Evolutionary conservation across 2,888 invertebrate genomes (phyloP), one percentile per base, ranked within the genome.

Genomic region (Trachelus iudaicus): DNA sequence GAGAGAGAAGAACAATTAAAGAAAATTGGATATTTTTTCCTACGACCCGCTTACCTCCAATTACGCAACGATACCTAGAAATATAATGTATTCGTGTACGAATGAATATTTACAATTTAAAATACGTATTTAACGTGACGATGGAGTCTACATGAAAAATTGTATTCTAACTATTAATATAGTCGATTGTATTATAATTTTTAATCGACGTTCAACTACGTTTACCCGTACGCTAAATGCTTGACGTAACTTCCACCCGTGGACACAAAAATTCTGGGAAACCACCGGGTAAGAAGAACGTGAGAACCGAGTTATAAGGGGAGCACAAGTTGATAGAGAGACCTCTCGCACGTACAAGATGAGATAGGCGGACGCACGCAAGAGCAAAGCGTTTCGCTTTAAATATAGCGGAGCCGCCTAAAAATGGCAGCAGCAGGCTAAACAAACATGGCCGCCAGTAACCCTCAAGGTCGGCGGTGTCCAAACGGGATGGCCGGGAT

Each of bases 381-480:
- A 23, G 15, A 56, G 56, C 56, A 56, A 56, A 56, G 56, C 23
- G 56, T 56, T 77, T 74, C 71, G 73, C 34, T 83, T 82, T 81
- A 83, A 82, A 83, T 80, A 81, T 82, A 77, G 79, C 81, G 74
- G 73, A 79, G 76, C 71, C 69, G 78, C 79, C 81, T 83, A 82
- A 83, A 83, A 82, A 82, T 82, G 83, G 83, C 83, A 77, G 79
- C 78, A 79, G 78, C 73, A 79, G 75, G 77, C 73, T 75, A 81
- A 81, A 81, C 79, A 81, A 81, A 79, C 79, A 81, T 76, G 78
- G 79, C 73, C 73, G 76, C 56, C 56, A n/a, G 76, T 34, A 69
- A 69, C 78, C 79, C 77, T 80, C 83, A 83, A 83, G 84, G 83
- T 84, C 83, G 81, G 76, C 78, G 77, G 79, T 80, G 81, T 80